phyloP scores from a whole-genome alignment of 92 coral and sea anemone genomes.

The Palythoa caribaeorum region DNA sequence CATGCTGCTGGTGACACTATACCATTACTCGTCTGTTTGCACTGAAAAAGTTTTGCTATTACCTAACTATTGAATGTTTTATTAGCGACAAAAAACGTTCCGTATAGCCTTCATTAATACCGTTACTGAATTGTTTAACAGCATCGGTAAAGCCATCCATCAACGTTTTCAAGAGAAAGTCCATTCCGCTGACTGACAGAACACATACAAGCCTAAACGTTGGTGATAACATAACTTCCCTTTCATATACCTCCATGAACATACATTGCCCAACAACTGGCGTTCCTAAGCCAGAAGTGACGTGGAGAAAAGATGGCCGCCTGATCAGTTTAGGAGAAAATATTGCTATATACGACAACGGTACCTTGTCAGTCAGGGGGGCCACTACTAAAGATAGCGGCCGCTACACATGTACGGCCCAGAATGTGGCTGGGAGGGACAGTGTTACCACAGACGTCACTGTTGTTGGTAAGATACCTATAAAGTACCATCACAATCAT shows the following conservation, averaged over 20 bases:
- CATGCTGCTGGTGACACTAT: too few relatives aligned
- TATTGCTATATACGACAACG: neutral
- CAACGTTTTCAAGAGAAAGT: neutral
- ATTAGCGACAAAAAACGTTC: too few relatives aligned
- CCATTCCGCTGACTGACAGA: slow-evolving; percentile 37
- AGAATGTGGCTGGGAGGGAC: slow-evolving; percentile 31
- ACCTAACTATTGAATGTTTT: too few relatives aligned
- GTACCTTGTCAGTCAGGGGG: slow-evolving; percentile 35
- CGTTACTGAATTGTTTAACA: neutral
- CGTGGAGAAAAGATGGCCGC: slow-evolving; percentile 53
- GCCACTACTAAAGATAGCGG: slow-evolving; percentile 34
- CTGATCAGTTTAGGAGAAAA: neutral
- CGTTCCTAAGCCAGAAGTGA: slow-evolving; percentile 47
- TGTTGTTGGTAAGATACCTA: slow-evolving; percentile 38
- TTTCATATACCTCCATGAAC: slow-evolving; percentile 48
- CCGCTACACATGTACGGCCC: slow-evolving; percentile 52
- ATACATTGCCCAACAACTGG: slow-evolving; percentile 57
- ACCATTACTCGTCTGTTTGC: too few relatives aligned
- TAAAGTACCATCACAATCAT: too few relatives aligned
- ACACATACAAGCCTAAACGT: slow-evolving; percentile 32
- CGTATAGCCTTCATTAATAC: neutral
- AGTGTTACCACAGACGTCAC: slow-evolving; percentile 33
- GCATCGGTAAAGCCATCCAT: slow-evolving; percentile 36
- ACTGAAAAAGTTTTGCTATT: too few relatives aligned
- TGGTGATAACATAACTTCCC: slow-evolving; percentile 52